Evolutionary conservation across 2,888 invertebrate species (phyloP), one percentile per base, ranked within the genome.

Genomic region (Calameuta pallipes): DNA sequence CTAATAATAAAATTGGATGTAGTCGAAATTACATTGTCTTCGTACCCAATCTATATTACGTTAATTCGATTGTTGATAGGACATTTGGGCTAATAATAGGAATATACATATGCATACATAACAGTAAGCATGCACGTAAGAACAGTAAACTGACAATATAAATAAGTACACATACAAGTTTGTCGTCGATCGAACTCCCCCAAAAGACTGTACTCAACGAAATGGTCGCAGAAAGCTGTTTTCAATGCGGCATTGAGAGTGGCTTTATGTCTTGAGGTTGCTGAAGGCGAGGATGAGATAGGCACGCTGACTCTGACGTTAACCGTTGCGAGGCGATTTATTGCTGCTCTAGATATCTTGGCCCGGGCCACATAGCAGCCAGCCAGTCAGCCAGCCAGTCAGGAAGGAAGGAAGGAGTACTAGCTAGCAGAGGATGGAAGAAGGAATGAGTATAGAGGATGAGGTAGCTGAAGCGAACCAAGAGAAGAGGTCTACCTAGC

Each of bases 321-420:
- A 90, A 91, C 86, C 85, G 86, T 84, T 86, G 82, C 76, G 82
- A 82, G 81, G 77, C 85, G 89, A 91, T 91, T 91, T 91, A 91
- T 90, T 81, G 88, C 86, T 82, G 80, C 85, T 86, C 86, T 79
- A 81, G 87, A 88, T 89, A 87, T 86, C 87, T 82, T 83, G 85
- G 78, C 75, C 75, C 79, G 75, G 73, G 78, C 23, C 9, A 56
- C 56, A 23, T 56, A 56, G 56, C 56, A 23, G 69, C 77, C 69
- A 56, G 23, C 37, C 36, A 36, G 36, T 69, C 74, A 37, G 37
- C 15, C 37, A 41, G 41, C 4, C 15, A 41, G 6, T 9, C 33
- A 68, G 68, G 34, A 23, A 76, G 74, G 69, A 33, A 76, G 74
- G 75, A 70, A 41, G 77, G 79, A 76, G 78, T 56, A 79, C 23